Conservation (phyloP, 2,888 invertebrate species). For the Rhimphoctona megacephalus region DNA sequence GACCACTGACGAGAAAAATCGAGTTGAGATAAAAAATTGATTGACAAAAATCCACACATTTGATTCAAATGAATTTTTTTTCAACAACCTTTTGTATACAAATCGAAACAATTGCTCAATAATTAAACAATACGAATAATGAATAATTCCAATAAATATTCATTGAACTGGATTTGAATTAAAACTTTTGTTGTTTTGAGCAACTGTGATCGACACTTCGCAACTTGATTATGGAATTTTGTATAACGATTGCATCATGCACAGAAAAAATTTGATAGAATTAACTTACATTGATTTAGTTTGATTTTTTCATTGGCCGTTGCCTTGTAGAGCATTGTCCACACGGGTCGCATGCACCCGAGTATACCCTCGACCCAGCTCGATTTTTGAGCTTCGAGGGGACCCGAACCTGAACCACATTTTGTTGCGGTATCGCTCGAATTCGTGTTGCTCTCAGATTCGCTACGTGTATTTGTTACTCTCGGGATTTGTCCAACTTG, state of each 20-base stretch:
- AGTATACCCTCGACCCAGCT: constrained; percentile 94
- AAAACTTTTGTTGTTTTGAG: constrained; percentile 10
- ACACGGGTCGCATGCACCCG: constrained; percentile 95
- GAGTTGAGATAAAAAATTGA: neutral
- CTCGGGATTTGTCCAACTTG: constrained; percentile 77
- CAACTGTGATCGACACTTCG: neutral
- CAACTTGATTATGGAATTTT: neutral
- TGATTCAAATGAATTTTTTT: neutral
- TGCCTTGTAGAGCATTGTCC: constrained; percentile 94
- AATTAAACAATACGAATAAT: no score
- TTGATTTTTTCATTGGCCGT: constrained; percentile 89
- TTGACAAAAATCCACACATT: no score
- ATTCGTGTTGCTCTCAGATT: constrained; percentile 80
- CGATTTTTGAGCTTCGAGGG: constrained; percentile 86
- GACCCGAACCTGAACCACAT: constrained; percentile 78
- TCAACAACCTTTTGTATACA: no score
- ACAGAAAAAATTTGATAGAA: neutral
- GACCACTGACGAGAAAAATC: neutral
- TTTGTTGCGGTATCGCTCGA: constrained; percentile 80
- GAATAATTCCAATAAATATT: no score
- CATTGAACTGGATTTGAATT: neutral
- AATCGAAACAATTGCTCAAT: no score
- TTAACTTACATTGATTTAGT: constrained; percentile 87
- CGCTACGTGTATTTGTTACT: constrained; percentile 75
- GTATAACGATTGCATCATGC: constrained; percentile 2